Evolutionary conservation across 1,140 invertebrate species (phyloP).

Genomic region (Mizuhopecten yessoensis): DNA sequence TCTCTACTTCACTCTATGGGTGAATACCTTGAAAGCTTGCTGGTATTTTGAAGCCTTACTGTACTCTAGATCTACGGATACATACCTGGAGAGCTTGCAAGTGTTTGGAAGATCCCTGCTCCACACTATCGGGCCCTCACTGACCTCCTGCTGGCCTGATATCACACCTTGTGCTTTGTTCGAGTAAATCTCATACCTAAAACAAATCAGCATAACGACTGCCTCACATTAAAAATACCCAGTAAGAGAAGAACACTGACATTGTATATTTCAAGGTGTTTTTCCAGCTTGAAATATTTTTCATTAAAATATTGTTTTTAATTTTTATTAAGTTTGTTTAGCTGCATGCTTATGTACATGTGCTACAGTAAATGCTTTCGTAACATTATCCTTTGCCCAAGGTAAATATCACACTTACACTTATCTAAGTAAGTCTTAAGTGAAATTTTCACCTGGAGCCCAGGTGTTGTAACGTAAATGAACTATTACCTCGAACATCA

Average conservation of each 20-base stretch:
- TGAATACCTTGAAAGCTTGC: not conserved
- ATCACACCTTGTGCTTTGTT: constrained; percentile 97
- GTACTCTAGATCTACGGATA: not conserved
- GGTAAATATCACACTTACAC: too few relatives aligned
- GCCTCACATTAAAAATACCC: not conserved
- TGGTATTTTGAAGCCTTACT: not conserved
- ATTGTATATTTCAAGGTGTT: not conserved
- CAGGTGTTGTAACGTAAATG: too few relatives aligned
- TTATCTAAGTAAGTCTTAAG: too few relatives aligned
- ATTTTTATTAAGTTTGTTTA: too few relatives aligned
- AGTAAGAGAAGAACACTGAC: not conserved
- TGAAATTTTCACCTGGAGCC: too few relatives aligned
- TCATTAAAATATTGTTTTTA: too few relatives aligned
- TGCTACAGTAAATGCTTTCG: too few relatives aligned
- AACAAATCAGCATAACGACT: constrained; percentile 11
- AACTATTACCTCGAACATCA: too few relatives aligned
- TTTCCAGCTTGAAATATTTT: not conserved
- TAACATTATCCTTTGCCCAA: too few relatives aligned
- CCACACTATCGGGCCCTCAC: constrained; percentile 97
- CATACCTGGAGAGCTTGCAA: constrained; percentile 90
- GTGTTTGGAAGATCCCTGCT: constrained; percentile 91
- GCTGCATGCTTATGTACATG: too few relatives aligned
- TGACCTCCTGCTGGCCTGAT: constrained; percentile 93
- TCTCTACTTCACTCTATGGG: constrained; percentile 95
- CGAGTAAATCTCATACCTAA: constrained; percentile 83